These are phyloP conservation scores for Telmatochromis sp. DNA, from an alignment of 2,113 vertebrate genomes.

Conservation along the genomic window DNA sequence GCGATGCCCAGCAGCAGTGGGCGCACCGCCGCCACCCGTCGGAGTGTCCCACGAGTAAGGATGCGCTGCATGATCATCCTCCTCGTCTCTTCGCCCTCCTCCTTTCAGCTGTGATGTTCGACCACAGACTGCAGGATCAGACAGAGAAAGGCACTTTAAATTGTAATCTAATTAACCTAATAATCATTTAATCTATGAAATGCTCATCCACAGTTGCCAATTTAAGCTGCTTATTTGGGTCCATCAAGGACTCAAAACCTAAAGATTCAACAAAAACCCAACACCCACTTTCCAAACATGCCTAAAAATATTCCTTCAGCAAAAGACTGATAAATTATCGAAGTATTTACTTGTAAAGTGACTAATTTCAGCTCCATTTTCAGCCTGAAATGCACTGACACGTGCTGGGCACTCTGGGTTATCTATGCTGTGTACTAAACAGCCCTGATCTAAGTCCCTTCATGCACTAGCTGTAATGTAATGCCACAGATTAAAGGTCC, in stretches of 20 bases:
- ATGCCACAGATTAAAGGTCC: neutral
- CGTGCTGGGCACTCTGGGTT: neutral
- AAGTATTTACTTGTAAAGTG: neutral
- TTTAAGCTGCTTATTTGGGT: neutral
- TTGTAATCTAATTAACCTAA: neutral
- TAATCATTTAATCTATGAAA: neutral
- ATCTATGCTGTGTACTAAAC: neutral
- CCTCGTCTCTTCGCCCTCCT: neutral
- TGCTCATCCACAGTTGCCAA: neutral
- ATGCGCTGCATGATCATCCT: slow-evolving; percentile 71
- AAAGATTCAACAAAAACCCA: neutral
- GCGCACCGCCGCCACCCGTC: slow-evolving; percentile 49
- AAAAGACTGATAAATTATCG: rapidly evolving
- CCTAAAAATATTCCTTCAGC: neutral
- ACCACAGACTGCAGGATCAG: neutral
- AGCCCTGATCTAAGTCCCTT: neutral
- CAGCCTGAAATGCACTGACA: neutral
- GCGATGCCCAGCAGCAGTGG: slow-evolving; percentile 29
- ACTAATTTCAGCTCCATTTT: neutral
- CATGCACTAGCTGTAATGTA: neutral
- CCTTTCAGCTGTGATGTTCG: neutral
- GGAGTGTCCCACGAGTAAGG: slow-evolving; percentile 56
- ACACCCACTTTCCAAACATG: neutral
- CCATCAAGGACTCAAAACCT: neutral
- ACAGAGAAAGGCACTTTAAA: neutral